Evolutionary conservation across 2,888 invertebrate genomes (phyloP), one percentile per base, ranked within the genome.

Genomic region (Xestia sexstrigata): DNA sequence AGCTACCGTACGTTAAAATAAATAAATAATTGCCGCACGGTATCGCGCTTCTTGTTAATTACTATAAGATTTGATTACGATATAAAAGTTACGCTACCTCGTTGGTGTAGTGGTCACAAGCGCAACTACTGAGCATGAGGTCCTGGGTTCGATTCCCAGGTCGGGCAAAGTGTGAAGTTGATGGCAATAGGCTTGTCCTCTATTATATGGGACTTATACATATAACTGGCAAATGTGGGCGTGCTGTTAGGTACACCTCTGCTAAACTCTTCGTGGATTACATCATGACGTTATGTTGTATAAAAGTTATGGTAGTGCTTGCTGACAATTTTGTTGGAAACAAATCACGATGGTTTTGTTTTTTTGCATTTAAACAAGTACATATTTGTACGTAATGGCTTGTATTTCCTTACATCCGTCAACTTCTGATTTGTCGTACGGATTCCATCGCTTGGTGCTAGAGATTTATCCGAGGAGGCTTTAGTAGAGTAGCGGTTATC

Each of bases 1-100:
- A n/a, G 65, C 80, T 73, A 81, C 85, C 70, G 76, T 63, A 45
- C 2, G 35, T 84, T 15, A 66, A 70, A n/a, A 65, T 65, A 65
- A 65, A 65, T 65, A 65, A 17, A 26, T 84, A 76, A 83, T 83
- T 76, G 60, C 66, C 11, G 2, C 39, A 55, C 8, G 20, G 58
- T 60, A 55, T 23, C 60, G 4, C 26, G 70, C 47, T 71, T 42
- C 60, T 60, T 9, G 42, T 47, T 80, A 72, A 84, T 79, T 74
- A 70, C 39, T 39, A 2, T 4, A 66, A 20, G 55, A 68, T 81
- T 68, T 69, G 23, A 81, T 81, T 63, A 81, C 13, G n/a, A 63
- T 39, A 63, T 69, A 55, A 35, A 80, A 63, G 47, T 74, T 52
- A 23, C 20, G 47, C 17, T 45, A 8, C 49, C 49, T 49, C 8